Base-by-base conservation (phyloP, 1,140 invertebrate species). In the Saxidomus purpurata region DNA sequence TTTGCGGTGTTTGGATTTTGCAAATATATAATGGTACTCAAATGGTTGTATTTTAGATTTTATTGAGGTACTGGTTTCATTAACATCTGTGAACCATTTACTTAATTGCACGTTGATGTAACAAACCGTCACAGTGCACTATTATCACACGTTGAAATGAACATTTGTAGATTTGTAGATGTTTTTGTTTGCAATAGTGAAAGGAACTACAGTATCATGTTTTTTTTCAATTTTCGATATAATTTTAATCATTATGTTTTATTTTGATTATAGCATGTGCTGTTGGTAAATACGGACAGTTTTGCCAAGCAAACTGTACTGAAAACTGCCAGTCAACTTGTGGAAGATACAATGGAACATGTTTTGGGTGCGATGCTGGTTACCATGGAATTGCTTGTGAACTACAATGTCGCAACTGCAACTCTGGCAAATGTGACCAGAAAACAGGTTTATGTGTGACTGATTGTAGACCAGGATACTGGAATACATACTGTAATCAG, bases 311-410 rank as follows among this genome's bases (percentile, higher is more conserved):
- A 19, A 36, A 38, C 0, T 88, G 86, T 67, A 9, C 61, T n/a
- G 40, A 38, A n/a, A 71, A 71, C 22, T 88, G 86, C 28, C 34
- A n/a, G 8, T 28, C 15, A 0, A 49, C 34, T 0, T 88, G 86
- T 52, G 77, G 71, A 36, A n/a, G 86, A 36, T 88, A 88, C 34
- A 43, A 74, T 19, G 55, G 43, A 15, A 47, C n/a, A 11, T 88
- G 86, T 52, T 47, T 25, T 22, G 77, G 36, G 0, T 88, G 86
- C 38, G 47, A 69, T 11, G 13, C 36, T 19, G 86, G 86, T 40
- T 76, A 38, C 22, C 71, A 80, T 38, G 86, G 77, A 1, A 49
- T 6, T 8, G 13, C 6, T n/a, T 88, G 86, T 49, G 49, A 67
- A 31, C 36, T 34, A 38, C 0, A 15, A 2, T 88, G 86, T 31